Conservation (phyloP, 2,797 vertebrate genomes). For the Arnoldichthys spilopterus region DNA sequence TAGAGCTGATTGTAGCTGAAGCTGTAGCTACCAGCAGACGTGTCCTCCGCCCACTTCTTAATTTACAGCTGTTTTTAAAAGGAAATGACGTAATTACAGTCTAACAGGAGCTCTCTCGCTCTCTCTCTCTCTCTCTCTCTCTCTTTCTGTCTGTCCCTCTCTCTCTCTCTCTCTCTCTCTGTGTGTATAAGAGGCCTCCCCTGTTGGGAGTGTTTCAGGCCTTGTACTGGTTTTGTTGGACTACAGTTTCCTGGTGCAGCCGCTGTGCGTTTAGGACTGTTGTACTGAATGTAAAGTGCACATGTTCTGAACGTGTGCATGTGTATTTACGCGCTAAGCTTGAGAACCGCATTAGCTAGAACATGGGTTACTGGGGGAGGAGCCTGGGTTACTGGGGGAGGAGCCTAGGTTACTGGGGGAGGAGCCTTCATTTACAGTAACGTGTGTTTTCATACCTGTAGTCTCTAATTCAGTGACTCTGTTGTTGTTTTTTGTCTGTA, state of each 20-base stretch:
- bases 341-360: constrained; percentile 52
- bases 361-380: constrained; percentile 56
- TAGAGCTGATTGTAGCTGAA: too few relatives aligned
- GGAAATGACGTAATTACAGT: too few relatives aligned
- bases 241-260: constrained; percentile 20
- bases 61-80: too few relatives aligned
- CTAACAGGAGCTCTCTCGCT: too few relatives aligned
- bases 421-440: constrained; percentile 73
- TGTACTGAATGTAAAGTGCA: constrained; percentile 39
- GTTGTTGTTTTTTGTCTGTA: constrained; percentile 16
- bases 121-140: too few relatives aligned
- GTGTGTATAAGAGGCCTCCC: background rate
- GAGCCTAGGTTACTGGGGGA: too few relatives aligned
- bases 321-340: background rate
- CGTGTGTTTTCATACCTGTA: constrained; percentile 54
- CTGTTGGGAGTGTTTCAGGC: background rate
- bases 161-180: too few relatives aligned
- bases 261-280: constrained; percentile 21
- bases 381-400: too few relatives aligned
- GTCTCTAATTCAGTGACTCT: background rate
- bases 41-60: too few relatives aligned
- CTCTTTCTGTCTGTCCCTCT: too few relatives aligned
- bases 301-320: background rate
- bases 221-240: background rate
- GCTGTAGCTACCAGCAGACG: too few relatives aligned